Evolutionary conservation across 2,113 vertebrate species (phyloP).

Genomic region (Lethenteron camtschaticum): DNA sequence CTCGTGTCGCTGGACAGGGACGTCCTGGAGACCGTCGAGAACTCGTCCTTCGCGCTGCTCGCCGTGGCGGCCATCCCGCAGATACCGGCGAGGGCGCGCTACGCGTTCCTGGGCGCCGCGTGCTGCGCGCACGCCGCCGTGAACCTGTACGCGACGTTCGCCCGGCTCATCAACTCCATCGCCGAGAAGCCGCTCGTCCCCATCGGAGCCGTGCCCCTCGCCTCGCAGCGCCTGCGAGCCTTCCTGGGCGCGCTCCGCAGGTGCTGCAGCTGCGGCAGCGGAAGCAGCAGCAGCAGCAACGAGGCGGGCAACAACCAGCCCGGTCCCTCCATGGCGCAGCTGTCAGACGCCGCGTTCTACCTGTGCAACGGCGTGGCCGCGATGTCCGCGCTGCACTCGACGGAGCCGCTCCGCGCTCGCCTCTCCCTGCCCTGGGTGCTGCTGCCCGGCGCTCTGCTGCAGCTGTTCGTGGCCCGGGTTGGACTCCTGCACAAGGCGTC

Average conservation of each 20-base stretch:
- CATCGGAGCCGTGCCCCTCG: slow-evolving; percentile 29
- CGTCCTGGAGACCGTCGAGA: slow-evolving; percentile 41
- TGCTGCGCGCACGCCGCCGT: slow-evolving; percentile 29
- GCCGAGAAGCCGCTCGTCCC: slow-evolving; percentile 53
- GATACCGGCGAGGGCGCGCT: slow-evolving; percentile 25
- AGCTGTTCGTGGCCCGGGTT: slow-evolving; percentile 39
- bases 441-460: slow-evolving; percentile 40
- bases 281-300: not conserved
- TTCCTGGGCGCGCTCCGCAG: slow-evolving; percentile 10
- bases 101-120: slow-evolving; percentile 37
- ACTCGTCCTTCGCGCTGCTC: slow-evolving; percentile 34
- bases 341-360: slow-evolving; percentile 45
- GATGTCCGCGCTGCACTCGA: slow-evolving; percentile 29
- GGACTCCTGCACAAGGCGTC: slow-evolving; percentile 28
- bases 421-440: slow-evolving; percentile 43
- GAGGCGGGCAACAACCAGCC: slow-evolving; percentile 1
- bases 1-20: slow-evolving; percentile 36
- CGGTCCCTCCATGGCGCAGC: slow-evolving; percentile 11
- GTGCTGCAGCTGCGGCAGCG: slow-evolving; percentile 8
- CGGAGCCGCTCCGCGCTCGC: slow-evolving; percentile 17
- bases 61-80: slow-evolving; percentile 33
- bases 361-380: slow-evolving; percentile 45
- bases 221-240: slow-evolving; percentile 22
- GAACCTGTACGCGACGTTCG: slow-evolving; percentile 39
- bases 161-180: slow-evolving; percentile 48